Evolutionary conservation across 2,797 vertebrate species (phyloP).

Genomic region (Poecilia gillii): DNA sequence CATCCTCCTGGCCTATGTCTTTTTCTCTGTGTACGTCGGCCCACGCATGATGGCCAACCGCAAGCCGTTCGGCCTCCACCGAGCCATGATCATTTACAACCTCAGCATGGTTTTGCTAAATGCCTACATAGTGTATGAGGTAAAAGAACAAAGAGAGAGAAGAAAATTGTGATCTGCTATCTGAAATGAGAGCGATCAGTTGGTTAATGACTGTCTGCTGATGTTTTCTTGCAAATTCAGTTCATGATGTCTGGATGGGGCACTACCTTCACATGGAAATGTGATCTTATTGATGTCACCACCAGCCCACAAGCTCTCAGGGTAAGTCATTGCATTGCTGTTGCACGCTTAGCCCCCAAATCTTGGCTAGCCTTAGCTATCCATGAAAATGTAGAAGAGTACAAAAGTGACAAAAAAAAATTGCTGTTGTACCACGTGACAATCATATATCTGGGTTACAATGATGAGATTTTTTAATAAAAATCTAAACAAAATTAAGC

Average conservation of each 20-base stretch:
- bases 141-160: constrained; percentile 60
- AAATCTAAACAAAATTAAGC: not conserved
- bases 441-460: not conserved
- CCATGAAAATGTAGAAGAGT: not conserved
- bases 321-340: constrained; percentile 77
- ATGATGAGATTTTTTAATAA: not conserved
- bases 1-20: constrained; percentile 87
- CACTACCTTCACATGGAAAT: constrained; percentile 92
- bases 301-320: constrained; percentile 85
- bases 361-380: not conserved
- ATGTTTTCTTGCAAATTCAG: constrained; percentile 66
- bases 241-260: constrained; percentile 96
- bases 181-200: not conserved
- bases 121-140: constrained; percentile 93
- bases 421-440: not conserved
- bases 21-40: constrained; percentile 87
- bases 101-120: constrained; percentile 91
- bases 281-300: constrained; percentile 90
- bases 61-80: constrained; percentile 89
- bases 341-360: not conserved
- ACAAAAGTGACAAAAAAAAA: not conserved
- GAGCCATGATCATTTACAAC: constrained; percentile 93
- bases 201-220: constrained; percentile 1
- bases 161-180: not conserved
- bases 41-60: constrained; percentile 94